Evolutionary conservation across 2,797 vertebrate genomes (phyloP).

Genomic region (Rhadinocentrus ornatus): DNA sequence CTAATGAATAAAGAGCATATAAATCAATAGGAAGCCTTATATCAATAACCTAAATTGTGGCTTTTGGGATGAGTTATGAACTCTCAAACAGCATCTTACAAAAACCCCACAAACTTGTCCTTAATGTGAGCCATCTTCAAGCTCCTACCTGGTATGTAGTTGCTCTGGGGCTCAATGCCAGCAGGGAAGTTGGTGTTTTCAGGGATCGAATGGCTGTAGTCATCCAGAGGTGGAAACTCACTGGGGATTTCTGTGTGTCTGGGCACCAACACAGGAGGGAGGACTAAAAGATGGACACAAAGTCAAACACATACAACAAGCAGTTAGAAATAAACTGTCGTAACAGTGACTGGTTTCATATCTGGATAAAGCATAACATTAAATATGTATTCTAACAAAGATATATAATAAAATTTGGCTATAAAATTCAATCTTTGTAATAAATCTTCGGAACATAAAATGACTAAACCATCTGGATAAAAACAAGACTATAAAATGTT

Average conservation of each 20-base stretch:
- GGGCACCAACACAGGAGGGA: conserved; percentile 96
- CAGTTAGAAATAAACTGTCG: background rate
- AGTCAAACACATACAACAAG: conserved; percentile 25
- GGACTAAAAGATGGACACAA: conserved; percentile 81
- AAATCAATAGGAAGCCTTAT: too few relatives aligned
- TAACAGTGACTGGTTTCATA: background rate
- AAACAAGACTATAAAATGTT: conserved; percentile 15
- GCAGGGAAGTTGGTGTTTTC: conserved; percentile 99
- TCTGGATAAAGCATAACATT: background rate
- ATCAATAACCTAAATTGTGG: too few relatives aligned
- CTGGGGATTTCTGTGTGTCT: conserved; percentile 96
- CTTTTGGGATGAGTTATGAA: background rate
- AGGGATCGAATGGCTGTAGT: conserved; percentile 98
- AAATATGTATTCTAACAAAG: background rate
- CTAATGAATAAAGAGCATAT: background rate
- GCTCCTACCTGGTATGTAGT: conserved; percentile 96
- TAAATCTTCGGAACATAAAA: background rate
- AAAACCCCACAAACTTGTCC: background rate
- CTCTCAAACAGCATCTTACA: background rate
- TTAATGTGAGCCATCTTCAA: conserved; percentile 5
- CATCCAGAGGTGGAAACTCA: conserved; percentile 95
- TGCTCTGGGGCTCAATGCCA: conserved; percentile 97
- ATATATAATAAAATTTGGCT: background rate
- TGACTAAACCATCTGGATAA: background rate
- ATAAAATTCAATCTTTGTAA: background rate